phyloP scores from a whole-genome alignment of 1,140 invertebrate species.

The Periplaneta americana region DNA sequence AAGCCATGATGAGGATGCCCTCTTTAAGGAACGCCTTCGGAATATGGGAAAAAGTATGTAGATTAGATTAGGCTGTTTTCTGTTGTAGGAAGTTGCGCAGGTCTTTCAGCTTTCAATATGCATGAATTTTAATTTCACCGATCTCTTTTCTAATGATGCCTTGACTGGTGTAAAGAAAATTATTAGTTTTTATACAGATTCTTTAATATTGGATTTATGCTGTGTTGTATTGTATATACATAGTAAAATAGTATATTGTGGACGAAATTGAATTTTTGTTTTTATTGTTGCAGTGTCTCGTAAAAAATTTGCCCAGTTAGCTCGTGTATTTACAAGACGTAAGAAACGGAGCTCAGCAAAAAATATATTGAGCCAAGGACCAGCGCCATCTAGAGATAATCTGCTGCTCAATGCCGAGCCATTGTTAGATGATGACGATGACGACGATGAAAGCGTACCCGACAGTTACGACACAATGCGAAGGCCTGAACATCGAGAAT shows the following conservation, averaged over 20 bases:
- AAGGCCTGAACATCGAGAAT: not conserved
- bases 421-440: slow-evolving; percentile 51
- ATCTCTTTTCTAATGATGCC: too few relatives aligned
- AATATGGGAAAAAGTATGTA: slow-evolving; percentile 78
- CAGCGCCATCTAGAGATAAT: slow-evolving; percentile 35
- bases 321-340: slow-evolving; percentile 66
- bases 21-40: slow-evolving; percentile 73
- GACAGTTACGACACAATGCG: not conserved
- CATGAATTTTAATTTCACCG: too few relatives aligned
- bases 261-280: too few relatives aligned
- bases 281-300: slow-evolving; percentile 55
- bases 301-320: slow-evolving; percentile 76
- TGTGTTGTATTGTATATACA: too few relatives aligned
- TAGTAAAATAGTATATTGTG: too few relatives aligned
- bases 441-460: slow-evolving; percentile 34
- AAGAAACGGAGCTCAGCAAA: slow-evolving; percentile 39
- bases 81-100: too few relatives aligned
- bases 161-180: too few relatives aligned
- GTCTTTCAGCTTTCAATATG: too few relatives aligned
- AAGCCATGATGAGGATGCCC: slow-evolving; percentile 64
- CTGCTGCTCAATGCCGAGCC: slow-evolving; percentile 41
- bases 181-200: too few relatives aligned
- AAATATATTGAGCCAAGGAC: slow-evolving; percentile 43
- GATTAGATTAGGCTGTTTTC: too few relatives aligned
- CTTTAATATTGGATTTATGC: too few relatives aligned